Percentiles rank a stretch among this genome's conserved stretches.
Conservation (phyloP, 2,888 invertebrate genomes). For the Arge pagana region DNA sequence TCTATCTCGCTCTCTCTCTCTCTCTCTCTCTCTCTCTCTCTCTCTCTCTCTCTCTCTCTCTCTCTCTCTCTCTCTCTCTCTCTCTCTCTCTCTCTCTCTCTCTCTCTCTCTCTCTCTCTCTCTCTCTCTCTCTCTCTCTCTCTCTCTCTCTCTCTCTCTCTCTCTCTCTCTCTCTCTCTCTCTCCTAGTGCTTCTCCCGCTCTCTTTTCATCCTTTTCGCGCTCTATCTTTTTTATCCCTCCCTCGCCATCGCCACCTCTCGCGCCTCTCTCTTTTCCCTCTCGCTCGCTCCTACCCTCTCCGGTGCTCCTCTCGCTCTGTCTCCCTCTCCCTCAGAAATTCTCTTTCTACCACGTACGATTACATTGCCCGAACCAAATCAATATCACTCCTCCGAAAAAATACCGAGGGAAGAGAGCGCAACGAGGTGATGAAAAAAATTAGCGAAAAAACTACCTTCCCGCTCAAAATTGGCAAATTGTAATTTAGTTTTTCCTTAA, state of each 20-base stretch:
- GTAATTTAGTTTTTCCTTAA: no score
- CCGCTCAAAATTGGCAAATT: no score
- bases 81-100: constrained; percentile 10
- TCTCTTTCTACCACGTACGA: constrained; percentile 22
- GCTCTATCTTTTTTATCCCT: constrained; percentile 4
- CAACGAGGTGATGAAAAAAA: no score
- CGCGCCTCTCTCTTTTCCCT: constrained; percentile 3
- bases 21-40: not conserved
- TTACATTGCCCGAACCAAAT: constrained; percentile 44
- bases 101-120: constrained; percentile 5
- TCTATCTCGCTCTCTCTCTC: constrained; percentile 15
- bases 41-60: not conserved
- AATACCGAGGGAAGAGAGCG: no score
- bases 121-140: constrained; percentile 25
- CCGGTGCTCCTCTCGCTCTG: constrained; percentile 1
- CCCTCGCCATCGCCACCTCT: constrained; percentile 17
- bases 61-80: constrained; percentile 9
- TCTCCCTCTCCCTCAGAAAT: constrained; percentile 10
- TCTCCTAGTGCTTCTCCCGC: not conserved
- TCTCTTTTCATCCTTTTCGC: no score
- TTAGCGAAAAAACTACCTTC: no score
- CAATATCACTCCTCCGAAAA: constrained; percentile 58
- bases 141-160: constrained; percentile 26
- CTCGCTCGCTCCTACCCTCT: not conserved
- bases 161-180: constrained; percentile 2